Percentiles rank a stretch among this genome's conserved stretches.
These are phyloP conservation scores for Melieria omissa DNA, from an alignment of 2,888 invertebrate species.

Conservation along the genomic window DNA sequence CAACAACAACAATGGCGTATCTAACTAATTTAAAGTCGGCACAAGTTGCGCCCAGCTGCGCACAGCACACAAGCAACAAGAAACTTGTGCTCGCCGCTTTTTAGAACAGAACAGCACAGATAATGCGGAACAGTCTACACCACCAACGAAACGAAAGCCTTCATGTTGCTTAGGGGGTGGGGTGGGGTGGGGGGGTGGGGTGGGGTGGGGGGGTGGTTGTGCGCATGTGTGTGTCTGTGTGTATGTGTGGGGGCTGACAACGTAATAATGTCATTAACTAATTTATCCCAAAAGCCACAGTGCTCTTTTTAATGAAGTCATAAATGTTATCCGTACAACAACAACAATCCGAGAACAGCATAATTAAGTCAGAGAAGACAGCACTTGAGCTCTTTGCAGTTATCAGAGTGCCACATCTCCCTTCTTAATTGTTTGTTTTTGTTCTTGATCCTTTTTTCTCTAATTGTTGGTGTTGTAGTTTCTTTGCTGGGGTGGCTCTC, in stretches of 20 bases:
- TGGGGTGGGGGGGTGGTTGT: not conserved
- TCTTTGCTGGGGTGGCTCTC: too few species aligned
- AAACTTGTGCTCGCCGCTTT: not conserved
- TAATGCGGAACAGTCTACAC: too few species aligned
- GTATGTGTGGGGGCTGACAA: constrained; percentile 17
- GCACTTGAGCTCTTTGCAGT: too few species aligned
- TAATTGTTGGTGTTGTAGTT: too few species aligned
- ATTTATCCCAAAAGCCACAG: constrained; percentile 6
- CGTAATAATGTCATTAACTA: constrained; percentile 32
- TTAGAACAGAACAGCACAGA: not conserved
- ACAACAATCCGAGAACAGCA: too few species aligned
- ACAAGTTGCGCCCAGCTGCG: constrained; percentile 25
- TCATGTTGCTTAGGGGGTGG: too few species aligned
- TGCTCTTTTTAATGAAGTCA: too few species aligned
- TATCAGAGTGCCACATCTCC: too few species aligned
- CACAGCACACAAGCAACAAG: not conserved
- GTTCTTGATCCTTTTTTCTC: too few species aligned
- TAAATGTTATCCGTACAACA: too few species aligned
- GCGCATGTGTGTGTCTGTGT: constrained; percentile 4
- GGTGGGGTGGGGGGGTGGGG: not conserved
- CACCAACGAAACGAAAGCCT: not conserved
- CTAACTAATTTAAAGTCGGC: constrained; percentile 24
- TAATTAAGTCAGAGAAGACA: too few species aligned
- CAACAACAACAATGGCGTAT: not conserved
- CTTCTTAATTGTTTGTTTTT: too few species aligned